Evolutionary conservation across 2,113 vertebrate genomes (phyloP).

Genomic region (Actenoides hombroni): DNA sequence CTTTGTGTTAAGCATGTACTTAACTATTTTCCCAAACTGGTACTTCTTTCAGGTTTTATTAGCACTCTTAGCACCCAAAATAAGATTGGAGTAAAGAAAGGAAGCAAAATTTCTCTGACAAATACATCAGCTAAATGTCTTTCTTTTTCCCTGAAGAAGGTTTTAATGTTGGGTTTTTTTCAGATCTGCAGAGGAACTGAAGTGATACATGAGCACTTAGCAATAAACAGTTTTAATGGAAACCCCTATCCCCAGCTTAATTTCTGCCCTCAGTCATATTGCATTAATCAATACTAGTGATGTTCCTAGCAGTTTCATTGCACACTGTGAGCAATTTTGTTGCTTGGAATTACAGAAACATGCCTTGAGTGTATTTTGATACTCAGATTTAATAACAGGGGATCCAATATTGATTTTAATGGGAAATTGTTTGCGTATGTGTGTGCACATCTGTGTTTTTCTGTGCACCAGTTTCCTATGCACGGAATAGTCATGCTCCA

Average conservation of each 20-base stretch:
- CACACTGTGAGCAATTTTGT: conserved; percentile 29
- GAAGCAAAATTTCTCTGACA: conserved; percentile 2
- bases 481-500: not conserved
- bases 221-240: conserved; percentile 69
- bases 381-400: conserved; percentile 47
- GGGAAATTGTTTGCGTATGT: not conserved
- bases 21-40: conserved; percentile 46
- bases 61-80: conserved; percentile 42
- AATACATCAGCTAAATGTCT: conserved; percentile 38
- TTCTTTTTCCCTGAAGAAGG: conserved; percentile 41
- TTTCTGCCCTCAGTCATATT: conserved; percentile 51
- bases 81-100: conserved; percentile 37
- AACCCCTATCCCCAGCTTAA: conserved; percentile 64
- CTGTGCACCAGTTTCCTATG: not conserved
- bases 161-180: conserved; percentile 1
- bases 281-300: conserved; percentile 56
- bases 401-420: conserved; percentile 54
- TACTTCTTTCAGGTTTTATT: conserved; percentile 60
- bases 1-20: conserved; percentile 41
- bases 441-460: not conserved
- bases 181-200: not conserved
- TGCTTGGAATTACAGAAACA: conserved; percentile 38
- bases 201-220: conserved; percentile 51
- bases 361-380: conserved; percentile 45
- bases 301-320: not conserved